These are phyloP conservation scores for Digitonthophagus gazella DNA, from an alignment of 2,888 invertebrate genomes.

Conservation along the genomic window DNA sequence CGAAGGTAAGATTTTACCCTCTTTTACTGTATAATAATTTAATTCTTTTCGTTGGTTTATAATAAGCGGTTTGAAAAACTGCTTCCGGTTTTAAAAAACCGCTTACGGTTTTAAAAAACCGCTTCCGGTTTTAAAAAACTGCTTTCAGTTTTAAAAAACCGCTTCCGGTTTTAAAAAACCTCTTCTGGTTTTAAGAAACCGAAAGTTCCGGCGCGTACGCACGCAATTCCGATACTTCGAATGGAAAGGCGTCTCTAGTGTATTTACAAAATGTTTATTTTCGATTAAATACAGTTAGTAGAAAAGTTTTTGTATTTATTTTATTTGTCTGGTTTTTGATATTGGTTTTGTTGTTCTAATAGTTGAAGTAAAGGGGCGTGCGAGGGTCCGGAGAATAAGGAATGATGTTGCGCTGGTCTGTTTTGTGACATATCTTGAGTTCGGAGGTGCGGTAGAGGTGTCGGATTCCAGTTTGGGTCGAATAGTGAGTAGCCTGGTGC, in stretches of 20 bases:
- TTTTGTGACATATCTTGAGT: slow-evolving; percentile 34
- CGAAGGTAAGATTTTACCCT: slow-evolving; percentile 8
- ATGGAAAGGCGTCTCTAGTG: slow-evolving; percentile 4
- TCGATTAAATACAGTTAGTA: slow-evolving; percentile 9
- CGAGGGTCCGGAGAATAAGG: slow-evolving; percentile 74
- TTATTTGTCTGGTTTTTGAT: slow-evolving; percentile 44
- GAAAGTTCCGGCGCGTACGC: slow-evolving; percentile 14
- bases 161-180: too few relatives aligned
- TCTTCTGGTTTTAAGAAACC: too few relatives aligned
- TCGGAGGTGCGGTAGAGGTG: slow-evolving; percentile 41
- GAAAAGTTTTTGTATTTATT: background rate
- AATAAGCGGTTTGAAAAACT: slow-evolving; percentile 18
- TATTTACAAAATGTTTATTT: slow-evolving; percentile 7
- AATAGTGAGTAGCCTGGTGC: slow-evolving; percentile 49
- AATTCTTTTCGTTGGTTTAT: slow-evolving; percentile 4
- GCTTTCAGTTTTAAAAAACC: too few relatives aligned
- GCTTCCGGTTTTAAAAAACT: too few relatives aligned
- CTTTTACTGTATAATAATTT: slow-evolving; percentile 5
- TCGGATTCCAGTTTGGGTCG: slow-evolving; percentile 50
- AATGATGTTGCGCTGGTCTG: slow-evolving; percentile 52
- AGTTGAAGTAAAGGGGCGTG: slow-evolving; percentile 78
- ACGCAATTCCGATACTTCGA: background rate
- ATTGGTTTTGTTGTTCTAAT: slow-evolving; percentile 75
- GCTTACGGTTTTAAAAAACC: too few relatives aligned
- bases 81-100: slow-evolving; percentile 18